A percentile compares a stretch with the other conserved stretches of the same genome.
Conservation (phyloP, 2,113 vertebrate genomes). For the Pimephales promelas region DNA sequence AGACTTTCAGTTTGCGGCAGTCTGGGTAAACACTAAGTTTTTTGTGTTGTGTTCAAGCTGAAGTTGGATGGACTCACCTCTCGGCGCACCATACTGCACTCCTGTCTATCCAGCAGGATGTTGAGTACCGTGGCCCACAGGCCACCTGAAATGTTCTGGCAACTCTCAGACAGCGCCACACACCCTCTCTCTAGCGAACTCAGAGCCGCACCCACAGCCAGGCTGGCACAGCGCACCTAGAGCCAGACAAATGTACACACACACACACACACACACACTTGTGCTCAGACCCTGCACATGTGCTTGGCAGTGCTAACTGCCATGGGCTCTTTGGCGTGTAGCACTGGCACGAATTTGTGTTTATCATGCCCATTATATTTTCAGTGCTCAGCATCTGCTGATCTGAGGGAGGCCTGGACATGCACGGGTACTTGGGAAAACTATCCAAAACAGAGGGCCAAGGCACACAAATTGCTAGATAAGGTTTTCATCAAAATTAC, state of each 20-base stretch:
- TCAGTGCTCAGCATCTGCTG: conserved; percentile 48
- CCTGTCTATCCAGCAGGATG: conserved; percentile 90
- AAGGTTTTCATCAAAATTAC: not conserved
- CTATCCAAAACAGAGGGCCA: not conserved
- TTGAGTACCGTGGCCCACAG: conserved; percentile 93
- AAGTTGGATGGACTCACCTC: conserved; percentile 78
- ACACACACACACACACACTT: conserved; percentile 8
- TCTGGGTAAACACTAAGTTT: not conserved
- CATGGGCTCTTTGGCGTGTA: conserved; percentile 18
- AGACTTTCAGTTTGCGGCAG: not conserved
- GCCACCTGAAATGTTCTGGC: conserved; percentile 96
- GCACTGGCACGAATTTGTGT: conserved; percentile 32
- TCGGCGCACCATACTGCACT: conserved; percentile 93
- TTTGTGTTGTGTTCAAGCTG: not conserved
- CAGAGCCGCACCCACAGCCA: conserved; percentile 89
- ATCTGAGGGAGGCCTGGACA: conserved; percentile 22
- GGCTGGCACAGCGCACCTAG: conserved; percentile 92
- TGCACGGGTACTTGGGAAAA: not conserved
- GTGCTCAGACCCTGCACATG: conserved; percentile 27
- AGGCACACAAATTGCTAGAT: conserved; percentile 7
- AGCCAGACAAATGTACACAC: conserved; percentile 15
- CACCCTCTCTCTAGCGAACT: conserved; percentile 86
- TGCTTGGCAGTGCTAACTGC: conserved; percentile 35
- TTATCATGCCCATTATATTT: conserved; percentile 38
- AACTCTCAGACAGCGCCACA: conserved; percentile 86